Base-by-base conservation (phyloP, 2,888 invertebrate genomes). In the Cyclophora punctaria region DNA sequence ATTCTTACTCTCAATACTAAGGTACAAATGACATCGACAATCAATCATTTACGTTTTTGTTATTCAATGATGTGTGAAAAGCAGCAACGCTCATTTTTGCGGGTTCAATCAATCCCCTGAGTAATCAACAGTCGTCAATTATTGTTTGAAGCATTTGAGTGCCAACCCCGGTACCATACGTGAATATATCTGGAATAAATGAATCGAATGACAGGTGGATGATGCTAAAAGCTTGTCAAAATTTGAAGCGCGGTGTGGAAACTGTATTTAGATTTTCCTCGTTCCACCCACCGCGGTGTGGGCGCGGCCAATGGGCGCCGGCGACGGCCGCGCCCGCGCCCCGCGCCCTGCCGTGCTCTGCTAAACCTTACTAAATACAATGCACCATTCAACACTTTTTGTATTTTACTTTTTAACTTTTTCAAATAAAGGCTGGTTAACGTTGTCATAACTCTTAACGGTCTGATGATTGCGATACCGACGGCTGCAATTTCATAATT, bases 211-310 rank as follows among this genome's bases (percentile, higher is more conserved):
- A 83, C 80, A 80, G 69, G 67, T 59, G 72, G 67, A 73, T 78
- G 79, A 80, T 75, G 80, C 74, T 86, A 85, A 87, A 86, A 87
- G 86, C 83, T 84, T 87, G 85, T 80, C 72, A 73, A 75, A 79
- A 71, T 72, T 33, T 69, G 67, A 66, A 74, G 66, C 59, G 67
- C 59, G 62, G 52, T 51, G 61, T 57, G 78, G 78, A 81, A 85
- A 84, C 71, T 73, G 73, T 58, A 69, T 71, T 70, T 62, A 72
- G 69, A 69, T 78, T 83, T 83, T 78, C 78, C 75, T 69, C 74
- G 75, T 75, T 75, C 85, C 83, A 81, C 80, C 82, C 76, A 75
- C 74, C 60, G 72, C 44, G 42, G 60, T 62, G 75, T 75, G 78
- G 81, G 84, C 84, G 83, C 83, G 82, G 80, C 85, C 83, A 80